Percentiles rank a stretch among this genome's conserved stretches.
Evolutionary conservation across 2,797 vertebrate genomes (phyloP).

Genomic region (Ctenosaura bakeri): DNA sequence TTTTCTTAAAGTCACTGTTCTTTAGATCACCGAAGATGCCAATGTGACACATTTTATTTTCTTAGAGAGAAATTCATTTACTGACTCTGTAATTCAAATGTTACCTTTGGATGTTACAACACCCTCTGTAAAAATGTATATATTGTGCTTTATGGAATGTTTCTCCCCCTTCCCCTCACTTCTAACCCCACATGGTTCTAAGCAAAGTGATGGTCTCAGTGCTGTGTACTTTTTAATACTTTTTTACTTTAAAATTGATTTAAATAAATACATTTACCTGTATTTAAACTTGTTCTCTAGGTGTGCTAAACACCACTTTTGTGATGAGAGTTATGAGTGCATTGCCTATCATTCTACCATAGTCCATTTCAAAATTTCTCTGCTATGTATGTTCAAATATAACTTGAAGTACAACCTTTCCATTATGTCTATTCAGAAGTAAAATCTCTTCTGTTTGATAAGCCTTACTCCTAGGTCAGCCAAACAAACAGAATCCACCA

Average conservation of each 20-base stretch:
- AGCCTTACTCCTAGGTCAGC: not conserved
- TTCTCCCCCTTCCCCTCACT: not conserved
- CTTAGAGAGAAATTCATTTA: slow-evolving; percentile 8
- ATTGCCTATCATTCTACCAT: not conserved
- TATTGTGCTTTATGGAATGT: not conserved
- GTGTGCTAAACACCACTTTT: not conserved
- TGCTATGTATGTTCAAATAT: not conserved
- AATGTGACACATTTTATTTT: slow-evolving; percentile 13
- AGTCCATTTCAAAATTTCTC: not conserved
- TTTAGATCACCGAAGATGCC: slow-evolving; percentile 13
- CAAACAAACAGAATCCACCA: not conserved
- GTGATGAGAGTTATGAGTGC: not conserved
- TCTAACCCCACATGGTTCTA: slow-evolving; percentile 48
- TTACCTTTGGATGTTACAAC: slow-evolving; percentile 40
- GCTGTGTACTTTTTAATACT: slow-evolving; percentile 56
- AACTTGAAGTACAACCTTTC: not conserved
- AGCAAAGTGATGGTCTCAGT: slow-evolving; percentile 54
- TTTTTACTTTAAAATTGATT: slow-evolving; percentile 44
- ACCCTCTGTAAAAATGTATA: slow-evolving; percentile 28
- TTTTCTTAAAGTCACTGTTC: slow-evolving; percentile 23
- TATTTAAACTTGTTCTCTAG: not conserved
- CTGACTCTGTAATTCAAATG: slow-evolving; percentile 19
- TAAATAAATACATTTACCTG: slow-evolving; percentile 69
- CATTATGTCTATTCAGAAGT: not conserved
- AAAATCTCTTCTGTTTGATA: not conserved